These are phyloP conservation scores for Drosophila lacertosa DNA, from an alignment of 1,140 invertebrate genomes.

Conservation along the genomic window DNA sequence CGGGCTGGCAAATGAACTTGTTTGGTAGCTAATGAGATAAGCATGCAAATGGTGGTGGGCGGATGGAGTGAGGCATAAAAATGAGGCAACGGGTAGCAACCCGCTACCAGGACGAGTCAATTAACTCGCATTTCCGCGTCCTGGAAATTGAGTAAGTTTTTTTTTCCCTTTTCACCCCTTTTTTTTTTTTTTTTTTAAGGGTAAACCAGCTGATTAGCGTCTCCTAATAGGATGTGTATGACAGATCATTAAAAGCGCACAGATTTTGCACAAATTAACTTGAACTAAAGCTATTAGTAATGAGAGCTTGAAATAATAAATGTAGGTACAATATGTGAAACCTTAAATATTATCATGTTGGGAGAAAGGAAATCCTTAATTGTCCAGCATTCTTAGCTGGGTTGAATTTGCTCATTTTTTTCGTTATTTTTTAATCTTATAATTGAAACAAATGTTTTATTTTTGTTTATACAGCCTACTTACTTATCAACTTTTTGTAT, in stretches of 20 bases:
- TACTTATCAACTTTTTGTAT: slow-evolving; percentile 3
- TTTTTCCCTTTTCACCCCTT: not conserved
- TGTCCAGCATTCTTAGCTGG: too few relatives aligned
- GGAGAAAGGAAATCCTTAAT: too few relatives aligned
- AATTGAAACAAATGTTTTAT: not conserved
- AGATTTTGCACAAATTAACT: not conserved
- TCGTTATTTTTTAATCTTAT: not conserved
- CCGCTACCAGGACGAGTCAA: slow-evolving; percentile 51
- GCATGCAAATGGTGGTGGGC: slow-evolving; percentile 61
- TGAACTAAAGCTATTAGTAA: not conserved
- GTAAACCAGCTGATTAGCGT: slow-evolving; percentile 36
- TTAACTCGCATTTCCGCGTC: slow-evolving; percentile 58
- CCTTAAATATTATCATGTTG: not conserved
- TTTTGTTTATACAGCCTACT: not conserved
- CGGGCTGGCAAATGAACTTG: slow-evolving; percentile 72
- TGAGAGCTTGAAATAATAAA: not conserved
- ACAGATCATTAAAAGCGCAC: slow-evolving; percentile 5
- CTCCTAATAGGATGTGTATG: slow-evolving; percentile 10
- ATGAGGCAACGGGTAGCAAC: slow-evolving; percentile 29
- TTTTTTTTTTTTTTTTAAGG: slow-evolving; percentile 9
- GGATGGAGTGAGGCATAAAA: slow-evolving; percentile 16
- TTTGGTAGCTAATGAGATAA: slow-evolving; percentile 78
- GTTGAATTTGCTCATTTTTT: too few relatives aligned
- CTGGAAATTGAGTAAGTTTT: slow-evolving; percentile 28
- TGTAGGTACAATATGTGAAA: not conserved